phyloP scores from a whole-genome alignment of 2,113 vertebrate species.

The Psettodes erumei region DNA sequence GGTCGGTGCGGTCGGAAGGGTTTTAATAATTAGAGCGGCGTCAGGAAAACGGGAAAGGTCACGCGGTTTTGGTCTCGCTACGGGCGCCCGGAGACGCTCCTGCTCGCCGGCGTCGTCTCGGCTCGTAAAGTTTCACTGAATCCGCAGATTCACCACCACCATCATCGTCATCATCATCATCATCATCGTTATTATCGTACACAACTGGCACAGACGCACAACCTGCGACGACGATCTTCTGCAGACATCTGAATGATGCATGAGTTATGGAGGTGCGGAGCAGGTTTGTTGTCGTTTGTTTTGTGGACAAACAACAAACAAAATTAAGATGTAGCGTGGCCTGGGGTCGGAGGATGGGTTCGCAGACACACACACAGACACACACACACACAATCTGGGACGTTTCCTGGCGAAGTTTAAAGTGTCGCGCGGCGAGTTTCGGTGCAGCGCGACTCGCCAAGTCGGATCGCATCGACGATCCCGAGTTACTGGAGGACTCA shows the following conservation, averaged over 20 bases:
- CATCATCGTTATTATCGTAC: too few relatives aligned
- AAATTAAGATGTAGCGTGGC: constrained; percentile 60
- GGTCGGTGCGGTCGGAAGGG: constrained; percentile 4
- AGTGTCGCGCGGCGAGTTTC: too few relatives aligned
- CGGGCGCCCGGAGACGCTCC: background rate
- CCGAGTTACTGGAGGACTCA: background rate
- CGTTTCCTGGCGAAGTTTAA: too few relatives aligned
- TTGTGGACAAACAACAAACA: too few relatives aligned
- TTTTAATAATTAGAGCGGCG: constrained; percentile 35
- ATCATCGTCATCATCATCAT: too few relatives aligned
- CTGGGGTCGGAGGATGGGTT: constrained; percentile 45
- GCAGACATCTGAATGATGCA: background rate
- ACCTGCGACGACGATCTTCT: too few relatives aligned
- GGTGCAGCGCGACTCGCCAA: too few relatives aligned
- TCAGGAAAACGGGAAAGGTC: constrained; percentile 44
- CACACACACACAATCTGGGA: constrained; percentile 51
- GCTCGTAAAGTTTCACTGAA: background rate
- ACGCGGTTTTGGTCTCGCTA: background rate
- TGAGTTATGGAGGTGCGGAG: background rate
- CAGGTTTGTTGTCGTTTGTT: background rate
- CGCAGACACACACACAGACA: constrained; percentile 58
- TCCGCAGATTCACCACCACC: background rate
- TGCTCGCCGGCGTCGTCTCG: background rate
- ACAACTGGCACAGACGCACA: too few relatives aligned
- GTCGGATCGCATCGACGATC: background rate